Evolutionary conservation across 2,888 invertebrate genomes (phyloP).

Genomic region (Fragum fragum): DNA sequence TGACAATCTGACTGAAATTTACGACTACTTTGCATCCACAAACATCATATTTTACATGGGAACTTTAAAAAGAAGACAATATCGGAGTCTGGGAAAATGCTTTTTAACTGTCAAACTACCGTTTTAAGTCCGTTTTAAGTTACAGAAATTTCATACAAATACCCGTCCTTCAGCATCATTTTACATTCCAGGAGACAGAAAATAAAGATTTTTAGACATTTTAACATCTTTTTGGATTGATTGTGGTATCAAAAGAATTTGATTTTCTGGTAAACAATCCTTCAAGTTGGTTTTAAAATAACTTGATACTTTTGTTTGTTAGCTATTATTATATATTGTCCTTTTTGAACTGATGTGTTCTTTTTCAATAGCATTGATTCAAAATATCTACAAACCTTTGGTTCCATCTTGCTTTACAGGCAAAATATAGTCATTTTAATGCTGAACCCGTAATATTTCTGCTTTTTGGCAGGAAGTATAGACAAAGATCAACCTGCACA

Average conservation of each 20-base stretch:
- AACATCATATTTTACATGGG: conserved; percentile 26
- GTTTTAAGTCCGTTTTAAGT: background rate
- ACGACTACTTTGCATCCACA: conserved; percentile 9
- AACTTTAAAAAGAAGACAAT: background rate
- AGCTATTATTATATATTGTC: too few species aligned
- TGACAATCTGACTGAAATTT: conserved; percentile 28
- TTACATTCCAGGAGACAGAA: background rate
- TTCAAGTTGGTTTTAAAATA: background rate
- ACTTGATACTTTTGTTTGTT: background rate
- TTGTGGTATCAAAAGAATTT: background rate
- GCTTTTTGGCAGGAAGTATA: too few species aligned
- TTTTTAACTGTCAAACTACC: conserved; percentile 29
- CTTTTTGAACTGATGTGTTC: too few species aligned
- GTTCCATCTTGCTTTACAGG: too few species aligned
- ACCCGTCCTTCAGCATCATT: background rate
- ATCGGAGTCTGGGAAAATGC: conserved; percentile 22
- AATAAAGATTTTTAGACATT: conserved; percentile 3
- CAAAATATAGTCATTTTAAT: too few species aligned
- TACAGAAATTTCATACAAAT: conserved; percentile 10
- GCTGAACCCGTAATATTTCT: too few species aligned
- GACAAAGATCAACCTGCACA: too few species aligned
- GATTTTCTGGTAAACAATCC: conserved; percentile 3
- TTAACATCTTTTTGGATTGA: background rate
- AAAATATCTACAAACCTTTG: too few species aligned
- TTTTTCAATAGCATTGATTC: too few species aligned